Conservation (phyloP, 2,113 vertebrate genomes). For the Hippoglossus stenolepis region DNA sequence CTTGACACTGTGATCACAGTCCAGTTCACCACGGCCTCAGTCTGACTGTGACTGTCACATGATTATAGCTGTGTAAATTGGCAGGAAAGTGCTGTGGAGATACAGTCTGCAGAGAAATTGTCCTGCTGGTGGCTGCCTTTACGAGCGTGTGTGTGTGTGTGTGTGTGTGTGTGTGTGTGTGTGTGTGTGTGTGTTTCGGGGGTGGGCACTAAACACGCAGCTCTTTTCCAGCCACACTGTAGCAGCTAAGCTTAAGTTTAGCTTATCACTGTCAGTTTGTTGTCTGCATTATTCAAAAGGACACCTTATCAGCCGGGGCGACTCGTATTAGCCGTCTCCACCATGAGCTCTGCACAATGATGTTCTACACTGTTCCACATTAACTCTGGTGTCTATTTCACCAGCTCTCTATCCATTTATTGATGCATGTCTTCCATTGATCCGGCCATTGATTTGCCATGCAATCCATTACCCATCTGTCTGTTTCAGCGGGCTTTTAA, state of each 20-base stretch:
- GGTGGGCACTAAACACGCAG: constrained; percentile 36
- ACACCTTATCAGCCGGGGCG: constrained; percentile 64
- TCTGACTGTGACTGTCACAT: constrained; percentile 25
- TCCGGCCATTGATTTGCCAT: constrained; percentile 76
- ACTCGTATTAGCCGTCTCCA: constrained; percentile 45
- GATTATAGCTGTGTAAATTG: constrained; percentile 35
- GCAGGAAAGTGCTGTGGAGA: constrained; percentile 17
- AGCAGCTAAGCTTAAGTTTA: constrained; percentile 58
- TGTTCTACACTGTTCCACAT: constrained; percentile 59
- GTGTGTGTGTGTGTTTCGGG: constrained; percentile 9
- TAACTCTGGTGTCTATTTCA: constrained; percentile 76
- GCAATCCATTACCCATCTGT: constrained; percentile 81
- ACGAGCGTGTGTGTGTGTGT: constrained; percentile 7
- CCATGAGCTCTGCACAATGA: constrained; percentile 53
- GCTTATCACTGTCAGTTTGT: constrained; percentile 65
- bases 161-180: constrained; percentile 12
- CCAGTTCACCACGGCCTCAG: constrained; percentile 7
- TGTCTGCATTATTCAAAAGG: constrained; percentile 71
- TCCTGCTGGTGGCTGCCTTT: constrained; percentile 6
- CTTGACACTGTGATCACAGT: constrained; percentile 22
- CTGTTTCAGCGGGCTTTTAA: constrained; percentile 79
- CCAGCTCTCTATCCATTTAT: constrained; percentile 78
- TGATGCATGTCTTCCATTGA: constrained; percentile 80
- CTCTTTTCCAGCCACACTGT: constrained; percentile 8
- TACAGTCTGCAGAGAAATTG: constrained; percentile 9